Conservation (phyloP, 2,888 invertebrate species). For the Drosophila multiciliata region DNA sequence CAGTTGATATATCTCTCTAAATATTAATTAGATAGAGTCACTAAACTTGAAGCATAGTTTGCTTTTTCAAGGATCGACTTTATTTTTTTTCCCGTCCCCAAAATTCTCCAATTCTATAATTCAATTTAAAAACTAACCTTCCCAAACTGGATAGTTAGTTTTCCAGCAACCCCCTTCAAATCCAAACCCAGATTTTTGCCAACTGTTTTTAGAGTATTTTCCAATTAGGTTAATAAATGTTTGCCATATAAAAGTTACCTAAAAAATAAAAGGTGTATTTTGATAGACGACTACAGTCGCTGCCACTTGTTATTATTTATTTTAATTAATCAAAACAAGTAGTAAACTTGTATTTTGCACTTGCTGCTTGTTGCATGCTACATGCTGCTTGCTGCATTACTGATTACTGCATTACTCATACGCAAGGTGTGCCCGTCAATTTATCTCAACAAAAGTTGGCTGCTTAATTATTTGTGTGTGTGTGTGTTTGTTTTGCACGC, state of each 20-base stretch:
- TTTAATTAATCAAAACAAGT: slow-evolving; percentile 43
- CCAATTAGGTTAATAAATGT: not conserved
- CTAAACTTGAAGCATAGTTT: not conserved
- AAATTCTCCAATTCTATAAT: too few relatives aligned
- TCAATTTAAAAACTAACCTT: too few relatives aligned
- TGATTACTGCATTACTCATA: slow-evolving; percentile 53
- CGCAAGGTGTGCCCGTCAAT: slow-evolving; percentile 67
- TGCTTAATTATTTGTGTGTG: slow-evolving; percentile 68
- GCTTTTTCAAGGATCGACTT: too few relatives aligned
- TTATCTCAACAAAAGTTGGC: slow-evolving; percentile 59
- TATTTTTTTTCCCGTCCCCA: too few relatives aligned
- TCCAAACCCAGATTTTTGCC: not conserved
- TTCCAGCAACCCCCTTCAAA: not conserved
- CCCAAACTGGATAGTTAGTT: not conserved
- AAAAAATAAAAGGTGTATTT: not conserved
- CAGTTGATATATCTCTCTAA: too few relatives aligned
- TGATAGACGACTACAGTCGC: not conserved
- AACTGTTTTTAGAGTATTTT: not conserved
- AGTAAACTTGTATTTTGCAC: slow-evolving; percentile 4
- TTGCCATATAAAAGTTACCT: not conserved
- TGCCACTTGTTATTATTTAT: slow-evolving; percentile 10
- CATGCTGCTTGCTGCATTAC: slow-evolving; percentile 1
- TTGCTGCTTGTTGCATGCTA: not conserved
- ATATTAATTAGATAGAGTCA: not conserved
- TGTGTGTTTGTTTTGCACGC: slow-evolving; percentile 34